Base-by-base conservation (phyloP, 1,140 invertebrate species). In the Orussus abietinus region DNA sequence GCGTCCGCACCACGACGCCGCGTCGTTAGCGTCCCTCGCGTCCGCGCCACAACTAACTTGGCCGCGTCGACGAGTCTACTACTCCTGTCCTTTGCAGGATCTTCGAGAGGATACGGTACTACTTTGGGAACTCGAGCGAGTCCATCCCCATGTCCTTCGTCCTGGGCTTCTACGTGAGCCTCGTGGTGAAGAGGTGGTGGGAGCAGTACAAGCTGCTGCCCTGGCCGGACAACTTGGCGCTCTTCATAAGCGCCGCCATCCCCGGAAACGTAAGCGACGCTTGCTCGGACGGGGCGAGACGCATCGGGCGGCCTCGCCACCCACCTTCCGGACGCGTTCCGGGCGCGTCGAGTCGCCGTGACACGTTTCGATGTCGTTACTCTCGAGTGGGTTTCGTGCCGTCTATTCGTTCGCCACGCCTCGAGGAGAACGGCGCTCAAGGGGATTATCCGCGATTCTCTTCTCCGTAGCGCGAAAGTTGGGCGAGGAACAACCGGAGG, bases 81-180 rank as follows among this genome's bases (percentile, higher is more conserved):
- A 38, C 44, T 35, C 42, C 42, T 42, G 38, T 53, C 38, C 47
- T 47, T 78, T 76, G 3, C 79, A 92, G 88, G 60, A 76, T 84
- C 56, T 92, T 92, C 66, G 85, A 88, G 63, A 86, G 81, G 67
- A 80, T 90, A 20, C 80, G 84, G 19, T 75, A 79, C 41, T 90
- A 92, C 69, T 90, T 88, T 61, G 80, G 82, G 4, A 82, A 85
- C 51, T 86, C 89, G 58, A 85, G 81, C 55, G 88, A 90, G 55
- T 88, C 83, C 25, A 88, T 92, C 65, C 88, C 88, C 11, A 90
- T 96, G 83, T 92, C 92, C 7, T 95, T 96, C 75, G 90, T 95
- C 9, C 78, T 96, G 38, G 92, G 90, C 48, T 96, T 96, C 76
- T 96, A 95, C 72, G 91, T 96, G 26, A 88, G 82, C 49, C 76